Percentiles rank a stretch among this genome's conserved stretches.
These are phyloP conservation scores for Drosophila triauraria DNA, from an alignment of 1,140 invertebrate species.

Conservation along the genomic window DNA sequence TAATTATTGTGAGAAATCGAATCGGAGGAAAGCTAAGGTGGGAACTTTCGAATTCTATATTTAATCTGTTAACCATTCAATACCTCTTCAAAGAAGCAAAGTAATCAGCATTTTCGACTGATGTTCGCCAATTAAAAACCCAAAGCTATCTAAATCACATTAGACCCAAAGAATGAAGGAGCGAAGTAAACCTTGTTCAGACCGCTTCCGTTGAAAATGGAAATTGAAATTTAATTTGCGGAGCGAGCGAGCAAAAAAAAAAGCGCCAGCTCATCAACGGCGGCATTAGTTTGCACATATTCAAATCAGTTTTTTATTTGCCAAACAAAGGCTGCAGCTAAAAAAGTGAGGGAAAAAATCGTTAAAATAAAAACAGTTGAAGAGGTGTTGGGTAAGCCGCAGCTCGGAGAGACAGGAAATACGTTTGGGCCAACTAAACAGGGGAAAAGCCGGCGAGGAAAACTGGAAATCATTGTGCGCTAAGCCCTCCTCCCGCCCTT, in stretches of 20 bases:
- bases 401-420: constrained; percentile 68
- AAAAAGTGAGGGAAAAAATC: constrained; percentile 51
- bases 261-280: constrained; percentile 60
- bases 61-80: constrained; percentile 1
- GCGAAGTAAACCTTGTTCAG: constrained; percentile 31
- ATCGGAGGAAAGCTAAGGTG: neutral
- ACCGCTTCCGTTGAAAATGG: constrained; percentile 64
- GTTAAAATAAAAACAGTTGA: constrained; percentile 77
- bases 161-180: constrained; percentile 17
- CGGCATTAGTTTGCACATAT: constrained; percentile 78
- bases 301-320: constrained; percentile 69
- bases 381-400: constrained; percentile 58
- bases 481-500: neutral
- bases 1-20: constrained; percentile 26
- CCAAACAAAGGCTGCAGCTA: constrained; percentile 17
- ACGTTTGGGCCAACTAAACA: constrained; percentile 63
- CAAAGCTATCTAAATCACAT: constrained; percentile 43
- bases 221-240: constrained; percentile 77
- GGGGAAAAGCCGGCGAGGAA: constrained; percentile 26
- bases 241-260: constrained; percentile 26
- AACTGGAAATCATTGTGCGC: constrained; percentile 73
- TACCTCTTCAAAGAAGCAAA: constrained; percentile 1
- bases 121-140: constrained; percentile 34
- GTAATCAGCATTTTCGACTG: constrained; percentile 1
- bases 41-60: neutral